Conservation (phyloP, 2,113 vertebrate genomes). For the Platichthys stellatus region DNA sequence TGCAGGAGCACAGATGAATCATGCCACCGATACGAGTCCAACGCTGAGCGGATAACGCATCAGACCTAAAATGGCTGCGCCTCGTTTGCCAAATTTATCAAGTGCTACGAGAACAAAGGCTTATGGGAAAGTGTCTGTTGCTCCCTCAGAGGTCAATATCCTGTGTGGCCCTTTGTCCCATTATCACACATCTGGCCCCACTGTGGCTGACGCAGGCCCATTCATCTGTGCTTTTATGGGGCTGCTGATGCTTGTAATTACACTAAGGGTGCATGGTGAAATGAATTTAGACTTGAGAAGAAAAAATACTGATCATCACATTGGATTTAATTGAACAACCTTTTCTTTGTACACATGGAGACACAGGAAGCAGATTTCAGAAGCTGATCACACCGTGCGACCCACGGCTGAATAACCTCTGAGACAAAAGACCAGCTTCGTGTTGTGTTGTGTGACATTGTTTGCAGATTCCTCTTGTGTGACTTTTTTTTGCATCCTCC, state of each 20-base stretch:
- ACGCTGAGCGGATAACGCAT: slow-evolving; percentile 36
- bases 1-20: slow-evolving; percentile 63
- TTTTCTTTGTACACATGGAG: slow-evolving; percentile 55
- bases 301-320: slow-evolving; percentile 35
- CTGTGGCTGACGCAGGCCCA: slow-evolving; percentile 60
- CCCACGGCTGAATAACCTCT: slow-evolving; percentile 25
- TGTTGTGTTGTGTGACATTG: slow-evolving; percentile 5
- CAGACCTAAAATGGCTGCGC: slow-evolving; percentile 57
- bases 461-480: slow-evolving; percentile 27
- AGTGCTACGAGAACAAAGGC: slow-evolving; percentile 53
- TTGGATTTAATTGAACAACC: slow-evolving; percentile 67
- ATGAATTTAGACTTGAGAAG: slow-evolving; percentile 64
- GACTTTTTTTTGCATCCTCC: slow-evolving; percentile 12
- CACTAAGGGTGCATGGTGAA: slow-evolving; percentile 37
- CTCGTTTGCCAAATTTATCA: slow-evolving; percentile 56
- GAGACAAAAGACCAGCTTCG: slow-evolving; percentile 62
- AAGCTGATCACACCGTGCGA: slow-evolving; percentile 28
- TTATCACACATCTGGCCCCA: slow-evolving; percentile 66
- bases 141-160: slow-evolving; percentile 77
- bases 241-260: slow-evolving; percentile 69
- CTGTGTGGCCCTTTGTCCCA: slow-evolving; percentile 68
- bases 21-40: slow-evolving; percentile 42
- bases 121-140: slow-evolving; percentile 46
- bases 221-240: slow-evolving; percentile 62
- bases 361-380: slow-evolving; percentile 54